Evolutionary conservation across 2,888 invertebrate species (phyloP).

Genomic region (Anorthoa munda): DNA sequence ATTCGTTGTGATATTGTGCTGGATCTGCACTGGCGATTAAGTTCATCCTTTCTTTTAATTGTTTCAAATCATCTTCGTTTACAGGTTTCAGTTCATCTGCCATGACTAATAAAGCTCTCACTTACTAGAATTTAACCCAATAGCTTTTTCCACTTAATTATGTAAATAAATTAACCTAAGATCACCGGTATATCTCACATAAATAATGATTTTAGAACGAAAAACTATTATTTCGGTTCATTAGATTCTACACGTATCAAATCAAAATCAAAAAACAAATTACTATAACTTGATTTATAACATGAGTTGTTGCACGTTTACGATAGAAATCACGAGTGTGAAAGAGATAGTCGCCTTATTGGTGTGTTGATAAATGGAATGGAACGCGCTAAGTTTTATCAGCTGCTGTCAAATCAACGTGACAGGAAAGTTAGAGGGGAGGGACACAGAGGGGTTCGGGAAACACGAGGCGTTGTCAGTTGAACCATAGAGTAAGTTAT

Average conservation of each 20-base stretch:
- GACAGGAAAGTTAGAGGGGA: background rate
- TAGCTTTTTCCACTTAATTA: conserved; percentile 12
- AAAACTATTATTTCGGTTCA: conserved; percentile 34
- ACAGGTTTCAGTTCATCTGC: conserved; percentile 89
- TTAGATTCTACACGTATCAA: conserved; percentile 49
- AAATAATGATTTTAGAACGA: conserved; percentile 45
- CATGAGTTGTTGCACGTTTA: conserved; percentile 8
- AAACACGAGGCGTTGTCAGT: background rate
- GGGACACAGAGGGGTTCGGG: background rate
- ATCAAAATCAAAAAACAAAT: conserved; percentile 25
- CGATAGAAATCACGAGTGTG: background rate
- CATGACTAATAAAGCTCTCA: conserved; percentile 69
- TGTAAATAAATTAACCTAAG: conserved; percentile 8
- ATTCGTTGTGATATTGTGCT: conserved; percentile 94
- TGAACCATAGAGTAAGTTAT: background rate
- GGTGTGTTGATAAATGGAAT: background rate
- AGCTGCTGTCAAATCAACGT: conserved; percentile 43
- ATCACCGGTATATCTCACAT: conserved; percentile 24
- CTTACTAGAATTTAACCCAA: conserved; percentile 13
- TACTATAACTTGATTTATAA: conserved; percentile 4
- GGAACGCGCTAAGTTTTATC: conserved; percentile 38
- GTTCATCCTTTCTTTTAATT: conserved; percentile 93
- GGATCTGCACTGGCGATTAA: conserved; percentile 94
- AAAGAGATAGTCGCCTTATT: conserved; percentile 25
- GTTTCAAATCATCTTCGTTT: conserved; percentile 92